These are phyloP conservation scores for Tetramorium bicarinatum DNA, from an alignment of 2,888 invertebrate genomes.

Conservation along the genomic window DNA sequence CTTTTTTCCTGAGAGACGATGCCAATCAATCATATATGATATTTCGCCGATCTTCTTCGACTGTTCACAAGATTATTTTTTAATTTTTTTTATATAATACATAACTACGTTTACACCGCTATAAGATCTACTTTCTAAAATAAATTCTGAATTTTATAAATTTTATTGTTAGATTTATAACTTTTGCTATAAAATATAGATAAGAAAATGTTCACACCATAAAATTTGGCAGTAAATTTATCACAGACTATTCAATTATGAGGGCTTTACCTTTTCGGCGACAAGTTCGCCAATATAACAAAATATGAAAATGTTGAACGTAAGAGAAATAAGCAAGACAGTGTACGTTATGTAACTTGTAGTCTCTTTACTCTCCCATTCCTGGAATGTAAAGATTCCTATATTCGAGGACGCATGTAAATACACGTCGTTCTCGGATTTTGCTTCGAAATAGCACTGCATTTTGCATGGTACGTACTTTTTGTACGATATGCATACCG, in stretches of 20 bases:
- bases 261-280: constrained; percentile 66
- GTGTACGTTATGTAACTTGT: constrained; percentile 49
- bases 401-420: background rate
- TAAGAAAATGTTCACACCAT: background rate
- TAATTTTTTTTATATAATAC: background rate
- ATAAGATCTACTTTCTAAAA: background rate
- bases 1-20: constrained; percentile 63
- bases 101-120: background rate
- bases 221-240: background rate
- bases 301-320: constrained; percentile 71
- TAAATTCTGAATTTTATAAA: constrained; percentile 14
- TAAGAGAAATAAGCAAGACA: constrained; percentile 57
- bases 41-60: constrained; percentile 65
- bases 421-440: background rate
- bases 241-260: background rate
- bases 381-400: constrained; percentile 55
- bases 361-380: constrained; percentile 54
- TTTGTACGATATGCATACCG: constrained; percentile 71
- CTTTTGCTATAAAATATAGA: background rate
- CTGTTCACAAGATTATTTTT: constrained; percentile 53
- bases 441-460: background rate
- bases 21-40: constrained; percentile 75
- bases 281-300: constrained; percentile 74
- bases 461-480: constrained; percentile 9
- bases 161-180: background rate